phyloP scores from a whole-genome alignment of 1,140 invertebrate species.

The Aphaenogaster floridana region DNA sequence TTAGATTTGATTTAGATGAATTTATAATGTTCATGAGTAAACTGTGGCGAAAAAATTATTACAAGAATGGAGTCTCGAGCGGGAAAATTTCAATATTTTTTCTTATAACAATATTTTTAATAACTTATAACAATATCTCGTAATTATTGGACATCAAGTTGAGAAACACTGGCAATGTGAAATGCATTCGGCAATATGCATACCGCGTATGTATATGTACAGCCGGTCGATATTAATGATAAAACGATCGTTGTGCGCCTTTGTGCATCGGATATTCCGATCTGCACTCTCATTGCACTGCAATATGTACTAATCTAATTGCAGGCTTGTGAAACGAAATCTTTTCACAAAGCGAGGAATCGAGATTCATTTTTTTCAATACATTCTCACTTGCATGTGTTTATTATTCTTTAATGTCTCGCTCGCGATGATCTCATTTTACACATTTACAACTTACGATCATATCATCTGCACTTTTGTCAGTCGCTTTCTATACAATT shows the following conservation, averaged over 20 bases:
- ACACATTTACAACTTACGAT: neutral
- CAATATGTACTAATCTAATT: slow-evolving; percentile 64
- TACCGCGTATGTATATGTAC: slow-evolving; percentile 32
- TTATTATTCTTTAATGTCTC: slow-evolving; percentile 10
- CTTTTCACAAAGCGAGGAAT: neutral
- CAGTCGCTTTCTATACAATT: neutral
- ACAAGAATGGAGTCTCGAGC: neutral
- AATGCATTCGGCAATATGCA: slow-evolving; percentile 58
- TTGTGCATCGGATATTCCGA: slow-evolving; percentile 59
- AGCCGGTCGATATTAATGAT: slow-evolving; percentile 70
- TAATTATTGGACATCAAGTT: slow-evolving; percentile 31
- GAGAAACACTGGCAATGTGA: slow-evolving; percentile 39
- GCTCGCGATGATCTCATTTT: neutral
- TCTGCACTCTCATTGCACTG: slow-evolving; percentile 6
- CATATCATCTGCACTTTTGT: neutral
- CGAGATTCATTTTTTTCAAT: neutral
- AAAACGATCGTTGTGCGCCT: slow-evolving; percentile 66
- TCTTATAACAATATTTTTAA: neutral
- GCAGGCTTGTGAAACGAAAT: slow-evolving; percentile 1
- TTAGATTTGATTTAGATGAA: neutral
- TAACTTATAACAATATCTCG: neutral
- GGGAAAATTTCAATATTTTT: neutral
- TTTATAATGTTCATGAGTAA: neutral
- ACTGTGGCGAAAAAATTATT: neutral
- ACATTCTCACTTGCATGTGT: slow-evolving; percentile 4